Conservation (phyloP, 1,140 invertebrate species). For the Harpegnathos saltator region DNA sequence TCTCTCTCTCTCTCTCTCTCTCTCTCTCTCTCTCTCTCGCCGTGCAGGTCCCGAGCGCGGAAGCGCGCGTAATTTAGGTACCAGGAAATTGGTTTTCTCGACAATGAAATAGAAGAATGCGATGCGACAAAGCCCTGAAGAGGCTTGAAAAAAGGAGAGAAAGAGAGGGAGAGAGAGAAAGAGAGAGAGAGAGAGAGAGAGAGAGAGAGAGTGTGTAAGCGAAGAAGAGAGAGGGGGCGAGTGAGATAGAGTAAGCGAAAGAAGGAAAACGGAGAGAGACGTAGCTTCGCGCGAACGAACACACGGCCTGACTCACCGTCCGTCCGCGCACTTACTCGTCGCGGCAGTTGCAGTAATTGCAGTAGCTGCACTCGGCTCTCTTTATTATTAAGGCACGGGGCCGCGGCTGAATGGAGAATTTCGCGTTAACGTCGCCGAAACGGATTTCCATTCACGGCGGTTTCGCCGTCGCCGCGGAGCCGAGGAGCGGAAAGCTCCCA, state of each 20-base stretch:
- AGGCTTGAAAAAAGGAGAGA: slow-evolving; percentile 71
- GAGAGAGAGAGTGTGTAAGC: background rate
- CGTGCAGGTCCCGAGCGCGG: slow-evolving; percentile 56
- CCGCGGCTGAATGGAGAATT: slow-evolving; percentile 43
- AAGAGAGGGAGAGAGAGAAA: slow-evolving; percentile 60
- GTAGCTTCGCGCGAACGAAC: slow-evolving; percentile 30
- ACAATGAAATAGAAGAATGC: slow-evolving; percentile 87
- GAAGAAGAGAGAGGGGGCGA: background rate
- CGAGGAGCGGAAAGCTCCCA: slow-evolving; percentile 53
- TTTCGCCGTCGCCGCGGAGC: slow-evolving; percentile 65
- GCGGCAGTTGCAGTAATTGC: slow-evolving; percentile 46
- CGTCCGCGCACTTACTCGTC: slow-evolving; percentile 45
- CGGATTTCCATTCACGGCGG: slow-evolving; percentile 70
- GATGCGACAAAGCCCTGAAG: slow-evolving; percentile 79
- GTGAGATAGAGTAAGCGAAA: background rate
- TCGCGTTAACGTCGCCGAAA: slow-evolving; percentile 62
- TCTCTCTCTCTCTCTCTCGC: background rate
- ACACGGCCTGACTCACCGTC: slow-evolving; percentile 23
- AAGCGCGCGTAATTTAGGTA: slow-evolving; percentile 85
- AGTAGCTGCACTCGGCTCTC: slow-evolving; percentile 36
- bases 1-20: slow-evolving; percentile 13
- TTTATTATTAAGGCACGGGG: slow-evolving; percentile 67
- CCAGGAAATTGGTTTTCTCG: slow-evolving; percentile 86
- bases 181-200: background rate
- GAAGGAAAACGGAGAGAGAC: background rate